These are phyloP conservation scores for Dascillus cervinus DNA, from an alignment of 2,888 invertebrate species.

Conservation along the genomic window DNA sequence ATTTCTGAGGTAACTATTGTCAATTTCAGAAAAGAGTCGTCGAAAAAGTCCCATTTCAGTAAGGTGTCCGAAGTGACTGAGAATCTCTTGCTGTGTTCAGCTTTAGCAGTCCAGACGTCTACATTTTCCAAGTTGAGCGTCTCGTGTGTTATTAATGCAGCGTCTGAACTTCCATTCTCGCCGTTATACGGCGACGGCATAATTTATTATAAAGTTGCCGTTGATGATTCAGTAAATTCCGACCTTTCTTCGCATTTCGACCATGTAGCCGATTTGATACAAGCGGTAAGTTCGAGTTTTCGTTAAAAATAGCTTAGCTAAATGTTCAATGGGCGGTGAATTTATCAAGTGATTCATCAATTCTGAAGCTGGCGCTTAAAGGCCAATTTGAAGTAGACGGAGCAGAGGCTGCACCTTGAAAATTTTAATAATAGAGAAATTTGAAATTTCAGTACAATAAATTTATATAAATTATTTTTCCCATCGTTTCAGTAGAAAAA, in stretches of 20 bases:
- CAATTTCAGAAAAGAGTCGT: slow-evolving; percentile 12
- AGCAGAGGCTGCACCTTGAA: too few species aligned
- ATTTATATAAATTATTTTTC: too few species aligned
- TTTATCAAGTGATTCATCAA: too few species aligned
- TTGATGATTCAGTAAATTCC: slow-evolving; percentile 66
- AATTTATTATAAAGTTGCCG: slow-evolving; percentile 60
- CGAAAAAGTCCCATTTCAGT: slow-evolving; percentile 6
- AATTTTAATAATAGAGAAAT: too few species aligned
- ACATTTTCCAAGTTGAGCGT: slow-evolving; percentile 61
- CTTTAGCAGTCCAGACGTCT: slow-evolving; percentile 62
- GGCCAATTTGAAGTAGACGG: too few species aligned
- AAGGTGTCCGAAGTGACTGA: slow-evolving; percentile 63
- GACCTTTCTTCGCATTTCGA: slow-evolving; percentile 72
- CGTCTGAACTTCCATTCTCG: slow-evolving; percentile 71
- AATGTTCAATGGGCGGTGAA: too few species aligned
- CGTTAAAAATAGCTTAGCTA: too few species aligned
- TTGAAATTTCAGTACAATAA: too few species aligned
- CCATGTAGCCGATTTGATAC: slow-evolving; percentile 66
- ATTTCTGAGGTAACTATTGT: too few species aligned
- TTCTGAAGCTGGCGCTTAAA: too few species aligned
- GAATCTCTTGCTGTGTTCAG: slow-evolving; percentile 70
- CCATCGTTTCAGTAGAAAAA: too few species aligned
- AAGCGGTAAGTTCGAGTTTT: slow-evolving; percentile 47
- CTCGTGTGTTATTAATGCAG: slow-evolving; percentile 73
- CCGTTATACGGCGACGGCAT: slow-evolving; percentile 46